Evolutionary conservation across 1,140 invertebrate species (phyloP), one percentile per base, ranked within the genome.

Genomic region (Theocolax elegans): DNA sequence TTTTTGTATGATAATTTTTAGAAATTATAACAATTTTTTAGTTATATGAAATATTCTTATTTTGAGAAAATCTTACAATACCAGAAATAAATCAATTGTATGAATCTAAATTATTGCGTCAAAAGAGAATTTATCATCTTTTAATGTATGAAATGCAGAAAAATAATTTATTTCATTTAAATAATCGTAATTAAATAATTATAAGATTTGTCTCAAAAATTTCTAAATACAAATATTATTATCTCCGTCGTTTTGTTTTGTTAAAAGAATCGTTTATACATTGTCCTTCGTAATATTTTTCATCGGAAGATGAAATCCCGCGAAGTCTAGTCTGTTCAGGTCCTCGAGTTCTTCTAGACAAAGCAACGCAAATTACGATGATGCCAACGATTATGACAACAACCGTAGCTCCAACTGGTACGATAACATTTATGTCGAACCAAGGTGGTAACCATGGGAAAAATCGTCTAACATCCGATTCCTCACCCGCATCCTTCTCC

Each of bases 381-480:
- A 95, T 92, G 68, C 94, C 94, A 74, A 96, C 94, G 73, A 94
- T 89, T 80, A 96, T 92, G 68, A 96, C 94, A 71, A 95, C 91
- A 38, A 95, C 87, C 8, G 94, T 95, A 23, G 94, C 93, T 72
- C 92, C 89, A 46, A 94, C 91, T 0, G 94, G 94, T 8, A 95
- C 93, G 63, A 95, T 88, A 60, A 95, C 90, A 84, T 95, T 94
- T 59, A 94, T 89, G 80, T 96, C 94, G 35, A 95, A 87, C 93
- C 94, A 95, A 51, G 90, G 89, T 21, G 92, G 93, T 58, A 95
- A 87, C 93, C 93, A 95, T 0, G 92, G 92, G 74, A 94, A 93
- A 66, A 87, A 87, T 72, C 87, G 84, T 73, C 87, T 83, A 3
- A 90, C 85, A 72, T 87, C 87, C 40, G 86, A 83, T 72, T 84